Conservation (phyloP, 2,797 vertebrate species). For the Spondyliosoma cantharus region DNA sequence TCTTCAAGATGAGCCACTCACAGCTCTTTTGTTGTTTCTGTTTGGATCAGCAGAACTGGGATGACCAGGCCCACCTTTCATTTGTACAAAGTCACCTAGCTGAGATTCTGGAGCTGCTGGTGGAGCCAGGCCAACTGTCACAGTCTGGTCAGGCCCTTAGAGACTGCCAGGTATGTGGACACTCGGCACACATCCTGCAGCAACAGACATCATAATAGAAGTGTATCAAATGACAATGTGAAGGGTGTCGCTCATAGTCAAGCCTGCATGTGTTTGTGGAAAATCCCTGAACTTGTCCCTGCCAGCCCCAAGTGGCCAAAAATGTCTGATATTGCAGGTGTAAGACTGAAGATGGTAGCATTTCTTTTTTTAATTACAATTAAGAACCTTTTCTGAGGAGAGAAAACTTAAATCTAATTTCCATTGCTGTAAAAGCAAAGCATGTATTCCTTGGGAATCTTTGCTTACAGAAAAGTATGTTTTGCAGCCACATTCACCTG, state of each 20-base stretch:
- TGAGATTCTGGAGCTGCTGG: conserved; percentile 91
- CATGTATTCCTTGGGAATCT: not conserved
- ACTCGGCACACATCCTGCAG: not conserved
- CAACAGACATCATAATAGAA: not conserved
- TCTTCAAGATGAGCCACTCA: not conserved
- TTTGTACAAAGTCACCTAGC: conserved; percentile 90
- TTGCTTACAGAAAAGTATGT: not conserved
- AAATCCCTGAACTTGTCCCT: no score
- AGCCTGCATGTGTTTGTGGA: no score
- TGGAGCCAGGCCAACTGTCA: conserved; percentile 90
- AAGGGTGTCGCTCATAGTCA: not conserved
- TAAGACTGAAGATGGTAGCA: not conserved
- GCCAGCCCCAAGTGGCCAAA: not conserved
- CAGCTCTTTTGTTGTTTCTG: not conserved
- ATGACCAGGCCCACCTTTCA: conserved; percentile 90
- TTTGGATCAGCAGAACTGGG: conserved; percentile 89
- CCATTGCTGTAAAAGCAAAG: not conserved
- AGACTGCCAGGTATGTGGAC: conserved; percentile 80
- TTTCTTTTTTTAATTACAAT: not conserved
- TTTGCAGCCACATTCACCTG: not conserved
- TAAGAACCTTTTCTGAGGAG: not conserved
- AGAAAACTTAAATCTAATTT: not conserved
- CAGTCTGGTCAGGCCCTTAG: conserved; percentile 82
- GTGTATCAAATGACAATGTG: not conserved
- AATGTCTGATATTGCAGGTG: not conserved